These are phyloP conservation scores for Amiota communis DNA, from an alignment of 2,888 invertebrate species.

Conservation along the genomic window DNA sequence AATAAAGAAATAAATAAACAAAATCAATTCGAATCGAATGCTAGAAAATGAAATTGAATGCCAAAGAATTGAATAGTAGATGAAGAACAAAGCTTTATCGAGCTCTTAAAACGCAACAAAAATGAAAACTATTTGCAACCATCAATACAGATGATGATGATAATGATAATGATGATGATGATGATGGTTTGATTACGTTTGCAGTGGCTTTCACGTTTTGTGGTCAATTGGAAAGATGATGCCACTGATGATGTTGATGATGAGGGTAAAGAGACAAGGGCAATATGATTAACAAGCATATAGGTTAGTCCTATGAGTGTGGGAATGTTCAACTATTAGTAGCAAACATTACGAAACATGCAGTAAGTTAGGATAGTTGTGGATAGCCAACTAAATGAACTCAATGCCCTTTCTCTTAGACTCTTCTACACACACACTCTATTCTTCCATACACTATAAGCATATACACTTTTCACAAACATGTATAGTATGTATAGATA, in stretches of 20 bases:
- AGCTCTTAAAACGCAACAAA: too few species aligned
- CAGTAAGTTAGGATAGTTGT: not conserved
- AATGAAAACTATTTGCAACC: constrained; percentile 6
- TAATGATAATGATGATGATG: too few species aligned
- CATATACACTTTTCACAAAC: not conserved
- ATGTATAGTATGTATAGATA: too few species aligned
- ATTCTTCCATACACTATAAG: not conserved
- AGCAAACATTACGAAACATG: not conserved
- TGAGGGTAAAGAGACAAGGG: not conserved
- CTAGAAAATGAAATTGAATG: too few species aligned
- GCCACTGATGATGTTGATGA: not conserved
- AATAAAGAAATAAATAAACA: too few species aligned
- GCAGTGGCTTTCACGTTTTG: constrained; percentile 16
- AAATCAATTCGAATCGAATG: too few species aligned
- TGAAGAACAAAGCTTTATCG: too few species aligned
- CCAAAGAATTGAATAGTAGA: too few species aligned
- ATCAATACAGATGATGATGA: too few species aligned
- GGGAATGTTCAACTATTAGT: too few species aligned
- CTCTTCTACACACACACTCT: not conserved
- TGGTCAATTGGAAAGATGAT: not conserved
- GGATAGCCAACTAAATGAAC: not conserved
- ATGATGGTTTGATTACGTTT: constrained; percentile 22
- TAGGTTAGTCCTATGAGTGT: not conserved
- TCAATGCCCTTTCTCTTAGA: too few species aligned
- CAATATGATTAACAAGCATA: not conserved